phyloP scores from a whole-genome alignment of 2,888 invertebrate species.

The Tridacna crocea region DNA sequence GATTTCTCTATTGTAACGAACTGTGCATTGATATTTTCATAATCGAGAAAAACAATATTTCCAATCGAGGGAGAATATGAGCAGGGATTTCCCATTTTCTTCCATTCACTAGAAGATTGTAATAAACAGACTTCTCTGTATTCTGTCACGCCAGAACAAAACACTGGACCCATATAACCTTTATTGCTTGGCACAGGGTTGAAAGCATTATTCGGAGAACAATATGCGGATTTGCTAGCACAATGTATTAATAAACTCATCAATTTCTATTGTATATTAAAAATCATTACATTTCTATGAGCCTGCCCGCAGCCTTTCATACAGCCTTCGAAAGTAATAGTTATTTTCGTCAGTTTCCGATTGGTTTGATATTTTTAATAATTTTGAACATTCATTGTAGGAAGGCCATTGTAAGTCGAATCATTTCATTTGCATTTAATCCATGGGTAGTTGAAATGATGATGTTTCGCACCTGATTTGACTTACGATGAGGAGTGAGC shows the following conservation, averaged over 20 bases:
- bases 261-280: slow-evolving; percentile 47
- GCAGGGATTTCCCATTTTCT: slow-evolving; percentile 68
- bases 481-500: slow-evolving; percentile 24
- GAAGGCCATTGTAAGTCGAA: slow-evolving; percentile 46
- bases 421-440: slow-evolving; percentile 55
- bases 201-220: slow-evolving; percentile 55
- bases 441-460: slow-evolving; percentile 43
- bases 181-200: slow-evolving; percentile 39
- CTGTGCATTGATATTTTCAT: slow-evolving; percentile 61
- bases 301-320: slow-evolving; percentile 46
- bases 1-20: slow-evolving; percentile 52
- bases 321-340: slow-evolving; percentile 52
- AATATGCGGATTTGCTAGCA: slow-evolving; percentile 55
- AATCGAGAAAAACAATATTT: slow-evolving; percentile 64
- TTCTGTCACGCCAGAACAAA: slow-evolving; percentile 52
- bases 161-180: slow-evolving; percentile 56
- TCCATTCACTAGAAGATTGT: slow-evolving; percentile 61
- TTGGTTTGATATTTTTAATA: slow-evolving; percentile 46
- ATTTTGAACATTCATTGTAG: slow-evolving; percentile 42
- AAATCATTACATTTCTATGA: slow-evolving; percentile 63
- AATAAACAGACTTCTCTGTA: slow-evolving; percentile 53
- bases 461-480: slow-evolving; percentile 32
- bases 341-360: slow-evolving; percentile 57
- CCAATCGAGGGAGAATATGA: slow-evolving; percentile 55
- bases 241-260: slow-evolving; percentile 64